Evolutionary conservation across 2,888 invertebrate genomes (phyloP).

Genomic region (Lasioglossum zephyrum): DNA sequence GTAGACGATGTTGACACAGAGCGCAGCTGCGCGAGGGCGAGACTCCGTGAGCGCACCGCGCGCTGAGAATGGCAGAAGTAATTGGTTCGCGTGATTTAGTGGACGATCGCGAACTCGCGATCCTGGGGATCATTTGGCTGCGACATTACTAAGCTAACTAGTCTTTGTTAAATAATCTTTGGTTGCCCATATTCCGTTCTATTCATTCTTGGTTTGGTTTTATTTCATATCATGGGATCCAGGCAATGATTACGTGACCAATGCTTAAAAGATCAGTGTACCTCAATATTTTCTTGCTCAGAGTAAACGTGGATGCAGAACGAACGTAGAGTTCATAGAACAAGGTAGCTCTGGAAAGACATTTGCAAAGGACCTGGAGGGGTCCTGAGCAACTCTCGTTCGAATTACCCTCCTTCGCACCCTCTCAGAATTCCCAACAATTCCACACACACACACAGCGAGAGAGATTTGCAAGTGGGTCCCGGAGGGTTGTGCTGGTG

Average conservation of each 20-base stretch:
- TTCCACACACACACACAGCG: neutral
- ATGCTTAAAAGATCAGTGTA: neutral
- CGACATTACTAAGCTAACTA: neutral
- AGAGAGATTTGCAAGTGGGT: neutral
- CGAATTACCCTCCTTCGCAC: neutral
- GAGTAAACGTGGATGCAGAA: neutral
- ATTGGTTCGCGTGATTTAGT: slow-evolving; percentile 58
- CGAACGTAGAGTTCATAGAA: neutral
- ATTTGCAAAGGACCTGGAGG: neutral
- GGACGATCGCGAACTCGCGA: slow-evolving; percentile 32
- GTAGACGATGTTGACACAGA: slow-evolving; percentile 34
- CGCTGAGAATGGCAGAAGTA: slow-evolving; percentile 17
- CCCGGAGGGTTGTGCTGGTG: neutral
- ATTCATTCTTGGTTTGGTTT: neutral
- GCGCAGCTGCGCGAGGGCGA: slow-evolving; percentile 44
- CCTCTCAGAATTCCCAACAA: neutral
- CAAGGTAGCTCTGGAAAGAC: neutral
- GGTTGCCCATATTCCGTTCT: neutral
- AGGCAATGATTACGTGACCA: too few relatives aligned
- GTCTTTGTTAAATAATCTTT: neutral
- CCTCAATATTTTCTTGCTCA: neutral
- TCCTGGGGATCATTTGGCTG: slow-evolving; percentile 22
- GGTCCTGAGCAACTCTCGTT: neutral
- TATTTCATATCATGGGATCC: too few relatives aligned
- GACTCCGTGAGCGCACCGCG: slow-evolving; percentile 26